Conservation (phyloP, 2,888 invertebrate species). For the Hirtodrosophila duncani region DNA sequence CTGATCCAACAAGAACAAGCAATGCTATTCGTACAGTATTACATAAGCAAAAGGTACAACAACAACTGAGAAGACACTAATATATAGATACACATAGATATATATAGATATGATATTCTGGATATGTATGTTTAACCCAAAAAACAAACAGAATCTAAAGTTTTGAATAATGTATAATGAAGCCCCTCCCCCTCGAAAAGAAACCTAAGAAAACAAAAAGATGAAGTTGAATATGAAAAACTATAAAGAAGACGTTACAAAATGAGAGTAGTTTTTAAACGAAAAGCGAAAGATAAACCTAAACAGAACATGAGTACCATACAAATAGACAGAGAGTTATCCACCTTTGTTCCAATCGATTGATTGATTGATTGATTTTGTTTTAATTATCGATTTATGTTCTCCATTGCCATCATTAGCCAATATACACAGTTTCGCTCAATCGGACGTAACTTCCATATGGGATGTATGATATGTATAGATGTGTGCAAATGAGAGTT, state of each 20-base stretch:
- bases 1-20: constrained; percentile 29
- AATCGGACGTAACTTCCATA: too few relatives aligned
- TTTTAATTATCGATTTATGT: too few relatives aligned
- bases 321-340: constrained; percentile 37
- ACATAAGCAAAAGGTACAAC: constrained; percentile 41
- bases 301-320: constrained; percentile 12
- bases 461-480: too few relatives aligned
- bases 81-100: constrained; percentile 19
- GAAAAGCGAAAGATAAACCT: constrained; percentile 20
- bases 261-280: constrained; percentile 1
- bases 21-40: constrained; percentile 50
- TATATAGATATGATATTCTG: constrained; percentile 31
- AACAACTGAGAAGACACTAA: constrained; percentile 20
- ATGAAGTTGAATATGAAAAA: constrained; percentile 1
- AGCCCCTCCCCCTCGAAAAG: background rate
- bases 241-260: background rate
- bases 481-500: too few relatives aligned
- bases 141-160: background rate
- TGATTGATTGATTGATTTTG: too few relatives aligned
- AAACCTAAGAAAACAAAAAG: constrained; percentile 1
- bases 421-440: too few relatives aligned
- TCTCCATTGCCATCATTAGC: too few relatives aligned
- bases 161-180: constrained; percentile 2
- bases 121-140: constrained; percentile 28
- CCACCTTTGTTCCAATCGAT: constrained; percentile 26